Evolutionary conservation across 2,888 invertebrate species (phyloP).

Genomic region (Chrysina gloriosa): DNA sequence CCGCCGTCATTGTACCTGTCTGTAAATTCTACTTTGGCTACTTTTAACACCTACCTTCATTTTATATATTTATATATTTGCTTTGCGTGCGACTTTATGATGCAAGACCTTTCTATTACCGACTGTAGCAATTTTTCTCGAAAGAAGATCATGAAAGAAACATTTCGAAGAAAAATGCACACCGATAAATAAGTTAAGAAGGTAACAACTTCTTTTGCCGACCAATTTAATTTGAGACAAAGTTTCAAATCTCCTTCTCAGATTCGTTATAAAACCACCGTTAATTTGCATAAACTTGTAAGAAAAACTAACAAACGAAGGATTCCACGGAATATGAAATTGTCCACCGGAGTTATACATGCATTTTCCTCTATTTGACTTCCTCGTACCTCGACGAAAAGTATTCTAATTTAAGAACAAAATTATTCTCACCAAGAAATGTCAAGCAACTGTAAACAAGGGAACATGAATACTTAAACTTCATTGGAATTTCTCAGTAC

Average conservation of each 20-base stretch:
- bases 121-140: too few relatives aligned
- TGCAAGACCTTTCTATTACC: too few relatives aligned
- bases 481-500: neutral
- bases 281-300: slow-evolving; percentile 23
- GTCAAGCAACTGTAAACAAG: slow-evolving; percentile 20
- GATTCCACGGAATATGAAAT: slow-evolving; percentile 1
- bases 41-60: too few relatives aligned
- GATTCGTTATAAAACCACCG: neutral
- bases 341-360: neutral
- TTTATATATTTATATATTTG: too few relatives aligned
- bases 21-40: too few relatives aligned
- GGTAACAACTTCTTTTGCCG: neutral
- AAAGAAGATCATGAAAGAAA: too few relatives aligned
- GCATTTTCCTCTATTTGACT: neutral
- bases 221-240: neutral
- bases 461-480: slow-evolving; percentile 19
- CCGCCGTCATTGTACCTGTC: too few relatives aligned
- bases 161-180: neutral
- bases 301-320: neutral
- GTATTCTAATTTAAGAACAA: slow-evolving; percentile 17
- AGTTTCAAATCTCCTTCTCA: too few relatives aligned
- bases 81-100: too few relatives aligned
- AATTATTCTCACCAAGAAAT: slow-evolving; percentile 18
- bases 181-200: neutral
- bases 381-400: neutral